These are phyloP conservation scores for Carposina sasakii DNA, from an alignment of 1,140 invertebrate species.

Conservation along the genomic window DNA sequence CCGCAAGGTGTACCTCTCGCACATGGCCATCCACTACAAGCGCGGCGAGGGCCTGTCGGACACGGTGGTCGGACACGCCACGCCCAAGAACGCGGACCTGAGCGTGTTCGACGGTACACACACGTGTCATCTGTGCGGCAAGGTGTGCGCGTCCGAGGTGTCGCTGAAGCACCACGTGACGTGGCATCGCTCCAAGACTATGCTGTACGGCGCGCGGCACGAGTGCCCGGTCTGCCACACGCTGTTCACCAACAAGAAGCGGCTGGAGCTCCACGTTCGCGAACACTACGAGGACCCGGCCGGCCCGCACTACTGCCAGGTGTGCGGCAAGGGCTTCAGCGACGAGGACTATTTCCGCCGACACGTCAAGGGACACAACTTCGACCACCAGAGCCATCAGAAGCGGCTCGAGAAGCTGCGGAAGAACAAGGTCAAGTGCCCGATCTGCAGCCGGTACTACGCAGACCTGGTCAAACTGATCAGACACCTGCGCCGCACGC, in stretches of 20 bases:
- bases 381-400: slow-evolving; percentile 56
- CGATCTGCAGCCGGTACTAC: slow-evolving; percentile 58
- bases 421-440: slow-evolving; percentile 63
- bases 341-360: slow-evolving; percentile 48
- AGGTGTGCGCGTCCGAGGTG: slow-evolving; percentile 55
- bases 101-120: slow-evolving; percentile 40
- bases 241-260: slow-evolving; percentile 59
- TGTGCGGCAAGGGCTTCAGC: slow-evolving; percentile 59
- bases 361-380: slow-evolving; percentile 64
- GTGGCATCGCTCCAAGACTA: slow-evolving; percentile 63
- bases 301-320: slow-evolving; percentile 55
- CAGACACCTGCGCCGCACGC: slow-evolving; percentile 53
- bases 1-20: slow-evolving; percentile 55
- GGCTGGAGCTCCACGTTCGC: slow-evolving; percentile 52
- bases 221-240: slow-evolving; percentile 56
- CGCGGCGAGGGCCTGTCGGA: slow-evolving; percentile 48
- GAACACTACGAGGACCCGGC: slow-evolving; percentile 58
- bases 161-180: slow-evolving; percentile 58
- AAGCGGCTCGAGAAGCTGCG: slow-evolving; percentile 51
- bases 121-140: slow-evolving; percentile 57
- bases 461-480: slow-evolving; percentile 56
- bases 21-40: slow-evolving; percentile 64
- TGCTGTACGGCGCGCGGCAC: slow-evolving; percentile 46
- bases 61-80: slow-evolving; percentile 40
- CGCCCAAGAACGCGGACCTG: slow-evolving; percentile 28